Conservation (phyloP, 2,888 invertebrate genomes). For the Sussaba pulchella region DNA sequence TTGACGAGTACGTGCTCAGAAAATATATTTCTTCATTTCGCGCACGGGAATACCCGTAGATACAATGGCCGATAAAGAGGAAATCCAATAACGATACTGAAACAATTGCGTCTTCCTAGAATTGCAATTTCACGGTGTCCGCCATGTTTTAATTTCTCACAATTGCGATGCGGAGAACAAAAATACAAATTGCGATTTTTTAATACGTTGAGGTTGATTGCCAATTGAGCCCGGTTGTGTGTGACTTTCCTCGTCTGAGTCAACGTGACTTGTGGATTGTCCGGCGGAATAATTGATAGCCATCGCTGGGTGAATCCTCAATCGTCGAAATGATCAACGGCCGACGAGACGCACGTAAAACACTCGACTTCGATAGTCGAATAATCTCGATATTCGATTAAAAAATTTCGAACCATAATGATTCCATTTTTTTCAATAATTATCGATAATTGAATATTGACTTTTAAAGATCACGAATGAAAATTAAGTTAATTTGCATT, state of each 20-base stretch:
- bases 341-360: background rate
- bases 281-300: background rate
- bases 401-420: background rate
- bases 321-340: background rate
- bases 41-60: background rate
- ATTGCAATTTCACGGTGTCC: background rate
- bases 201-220: background rate
- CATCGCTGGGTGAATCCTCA: background rate
- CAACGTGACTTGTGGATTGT: background rate
- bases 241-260: slow-evolving; percentile 7
- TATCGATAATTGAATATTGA: background rate
- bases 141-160: background rate
- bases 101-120: background rate
- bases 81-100: background rate
- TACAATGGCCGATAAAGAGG: background rate
- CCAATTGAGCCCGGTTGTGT: background rate
- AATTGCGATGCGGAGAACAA: background rate
- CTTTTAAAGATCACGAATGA: background rate
- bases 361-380: background rate
- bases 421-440: background rate
- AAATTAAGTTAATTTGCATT: no score
- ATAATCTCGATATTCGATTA: background rate
- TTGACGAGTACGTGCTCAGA: slow-evolving; percentile 1
- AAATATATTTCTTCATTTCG: background rate
- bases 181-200: no score